Base-by-base conservation (phyloP, 2,797 vertebrate species). In the Mormyrus proboscirostris region DNA sequence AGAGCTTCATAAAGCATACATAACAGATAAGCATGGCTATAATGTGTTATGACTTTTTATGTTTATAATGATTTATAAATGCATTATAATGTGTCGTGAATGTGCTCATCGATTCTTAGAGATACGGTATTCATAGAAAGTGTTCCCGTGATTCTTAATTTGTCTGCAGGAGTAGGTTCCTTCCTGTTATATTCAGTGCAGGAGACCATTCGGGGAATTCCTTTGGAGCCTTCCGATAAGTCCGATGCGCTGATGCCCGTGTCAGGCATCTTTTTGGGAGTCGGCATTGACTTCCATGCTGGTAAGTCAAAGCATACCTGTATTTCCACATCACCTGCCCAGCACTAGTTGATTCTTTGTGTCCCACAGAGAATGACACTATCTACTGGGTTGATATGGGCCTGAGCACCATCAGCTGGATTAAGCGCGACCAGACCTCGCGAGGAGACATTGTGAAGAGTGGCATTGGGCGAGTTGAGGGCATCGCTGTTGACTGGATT, bases 301-400 rank as follows among this genome's bases (percentile, higher is more conserved):
- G 98, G 98, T 99, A 91, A 96, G 86, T 47, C 38, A 49, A 33
- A 33, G 65, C 29, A 69, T 29, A 69, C 29, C 25, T 14, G 65
- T 69, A 10, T 69, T 69, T 69, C 25, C 65, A 14, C 25, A 33
- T 69, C 25, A 33, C 29, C 65, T 69, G 65, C 12, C 65, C 65
- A 69, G 65, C 10, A 4, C 10, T 33, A 33, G 65, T 33, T 69
- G 25, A 69, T 29, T 51, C 6, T 69, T 38, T 50, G 69, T 62
- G 65, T 79, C 92, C 25, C 90, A 44, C 91, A 99, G 98, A 98
- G 51, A 99, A 99, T 0, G 98, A 99, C 94, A 99, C 98, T 2
- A 99, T 99, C 91, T 99, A 99, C 94, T 99, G 98, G 98, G 98
- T 98, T 92, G 98, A 99, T 94, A 99, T 99, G 98, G 98, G 98